Evolutionary conservation across 2,888 invertebrate genomes (phyloP).

Genomic region (Agapostemon virescens): DNA sequence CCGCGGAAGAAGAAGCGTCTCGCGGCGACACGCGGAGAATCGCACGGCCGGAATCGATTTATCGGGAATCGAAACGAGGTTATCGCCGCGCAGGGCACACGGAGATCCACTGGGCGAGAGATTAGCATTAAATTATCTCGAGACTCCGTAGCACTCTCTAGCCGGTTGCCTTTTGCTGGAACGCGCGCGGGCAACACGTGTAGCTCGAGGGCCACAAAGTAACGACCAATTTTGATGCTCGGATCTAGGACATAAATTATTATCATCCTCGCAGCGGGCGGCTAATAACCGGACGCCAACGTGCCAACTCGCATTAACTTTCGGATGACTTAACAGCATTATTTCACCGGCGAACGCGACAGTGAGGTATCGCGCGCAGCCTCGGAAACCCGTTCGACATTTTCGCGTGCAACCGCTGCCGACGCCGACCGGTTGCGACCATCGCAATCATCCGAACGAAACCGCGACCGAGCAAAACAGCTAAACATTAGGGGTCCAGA

Average conservation of each 20-base stretch:
- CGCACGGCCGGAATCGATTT: background rate
- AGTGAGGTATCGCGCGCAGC: background rate
- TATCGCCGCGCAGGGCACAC: background rate
- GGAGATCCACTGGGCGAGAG: background rate
- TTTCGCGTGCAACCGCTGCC: background rate
- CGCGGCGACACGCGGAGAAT: background rate
- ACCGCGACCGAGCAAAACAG: background rate
- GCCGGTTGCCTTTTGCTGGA: background rate
- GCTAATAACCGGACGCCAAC: conserved; percentile 52
- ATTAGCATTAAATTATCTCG: conserved; percentile 13
- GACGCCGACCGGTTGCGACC: background rate
- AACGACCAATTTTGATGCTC: conserved; percentile 51
- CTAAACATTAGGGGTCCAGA: background rate
- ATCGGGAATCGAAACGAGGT: conserved; percentile 21
- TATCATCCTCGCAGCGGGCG: conserved; percentile 54
- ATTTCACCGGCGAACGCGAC: conserved; percentile 39
- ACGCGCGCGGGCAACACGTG: background rate
- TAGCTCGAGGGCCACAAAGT: conserved; percentile 22
- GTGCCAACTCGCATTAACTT: conserved; percentile 56
- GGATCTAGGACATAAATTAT: conserved; percentile 58
- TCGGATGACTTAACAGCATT: conserved; percentile 55
- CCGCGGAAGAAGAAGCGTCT: background rate
- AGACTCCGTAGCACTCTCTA: background rate
- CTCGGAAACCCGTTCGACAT: conserved; percentile 11
- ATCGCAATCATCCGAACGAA: background rate